Percentiles rank a stretch among this genome's conserved stretches.
Evolutionary conservation across 2,888 invertebrate species (phyloP).

Genomic region (Eurytoma adleriae): DNA sequence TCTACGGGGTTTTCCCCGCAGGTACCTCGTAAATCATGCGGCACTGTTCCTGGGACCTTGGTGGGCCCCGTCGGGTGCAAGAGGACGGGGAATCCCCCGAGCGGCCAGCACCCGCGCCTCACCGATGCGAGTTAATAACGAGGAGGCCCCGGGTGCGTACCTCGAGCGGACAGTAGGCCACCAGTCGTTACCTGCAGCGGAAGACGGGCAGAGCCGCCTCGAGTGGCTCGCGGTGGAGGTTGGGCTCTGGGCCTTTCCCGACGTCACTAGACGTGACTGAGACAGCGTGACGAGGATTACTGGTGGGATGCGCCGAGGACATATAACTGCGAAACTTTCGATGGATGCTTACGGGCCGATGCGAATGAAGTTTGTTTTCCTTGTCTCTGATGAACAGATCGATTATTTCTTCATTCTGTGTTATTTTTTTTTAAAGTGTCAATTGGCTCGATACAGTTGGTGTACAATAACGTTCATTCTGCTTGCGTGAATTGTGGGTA

Average conservation of each 20-base stretch:
- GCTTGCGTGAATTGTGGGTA: no score
- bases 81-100: conserved; percentile 24
- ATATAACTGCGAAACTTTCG: neutral
- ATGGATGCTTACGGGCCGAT: no score
- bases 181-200: conserved; percentile 65
- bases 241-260: conserved; percentile 12
- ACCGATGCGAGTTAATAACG: no score
- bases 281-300: conserved; percentile 58
- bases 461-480: no score
- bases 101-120: neutral
- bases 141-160: neutral
- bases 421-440: no score
- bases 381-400: no score
- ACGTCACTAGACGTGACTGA: conserved; percentile 33
- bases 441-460: no score
- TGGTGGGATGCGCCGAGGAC: conserved; percentile 56
- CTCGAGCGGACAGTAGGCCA: conserved; percentile 63
- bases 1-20: conserved; percentile 39
- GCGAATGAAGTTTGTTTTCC: no score
- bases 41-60: conserved; percentile 3
- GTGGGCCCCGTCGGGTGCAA: neutral
- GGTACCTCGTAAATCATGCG: conserved; percentile 59
- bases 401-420: no score
- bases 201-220: neutral
- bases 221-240: conserved; percentile 19